These are phyloP conservation scores for Cheirogaleus major DNA, from an alignment of 2,797 vertebrate species.

Conservation along the genomic window DNA sequence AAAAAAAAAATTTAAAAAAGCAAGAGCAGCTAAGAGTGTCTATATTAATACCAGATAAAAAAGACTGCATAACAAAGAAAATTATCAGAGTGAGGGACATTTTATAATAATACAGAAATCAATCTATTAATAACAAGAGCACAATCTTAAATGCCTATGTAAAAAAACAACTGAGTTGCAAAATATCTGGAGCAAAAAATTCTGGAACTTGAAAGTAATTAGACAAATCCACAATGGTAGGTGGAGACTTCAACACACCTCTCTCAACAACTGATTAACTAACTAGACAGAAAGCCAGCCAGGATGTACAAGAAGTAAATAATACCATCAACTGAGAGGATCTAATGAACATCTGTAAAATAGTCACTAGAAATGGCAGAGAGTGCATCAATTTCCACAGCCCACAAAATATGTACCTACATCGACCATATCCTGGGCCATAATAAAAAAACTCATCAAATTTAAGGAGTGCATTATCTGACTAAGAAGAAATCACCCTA, in stretches of 20 bases:
- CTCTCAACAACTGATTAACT: background rate
- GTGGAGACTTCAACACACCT: background rate
- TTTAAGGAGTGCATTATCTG: background rate
- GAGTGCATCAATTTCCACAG: background rate
- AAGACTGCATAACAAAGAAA: background rate
- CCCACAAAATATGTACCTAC: background rate
- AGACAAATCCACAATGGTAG: background rate
- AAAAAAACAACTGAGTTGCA: background rate
- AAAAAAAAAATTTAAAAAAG: background rate
- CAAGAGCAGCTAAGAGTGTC: background rate
- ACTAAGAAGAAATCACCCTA: background rate
- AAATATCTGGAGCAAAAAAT: background rate
- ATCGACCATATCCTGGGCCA: background rate
- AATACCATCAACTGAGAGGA: background rate
- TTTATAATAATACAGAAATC: background rate
- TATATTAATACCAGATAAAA: background rate
- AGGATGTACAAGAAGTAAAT: background rate
- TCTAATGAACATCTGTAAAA: background rate
- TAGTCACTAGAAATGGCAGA: background rate
- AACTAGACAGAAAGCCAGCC: background rate
- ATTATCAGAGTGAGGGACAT: background rate
- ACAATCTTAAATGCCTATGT: background rate
- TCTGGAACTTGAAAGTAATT: background rate
- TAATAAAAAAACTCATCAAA: background rate
- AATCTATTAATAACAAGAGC: background rate